Base-by-base conservation (phyloP, 1,140 invertebrate genomes). In the Scylla paramamosain region DNA sequence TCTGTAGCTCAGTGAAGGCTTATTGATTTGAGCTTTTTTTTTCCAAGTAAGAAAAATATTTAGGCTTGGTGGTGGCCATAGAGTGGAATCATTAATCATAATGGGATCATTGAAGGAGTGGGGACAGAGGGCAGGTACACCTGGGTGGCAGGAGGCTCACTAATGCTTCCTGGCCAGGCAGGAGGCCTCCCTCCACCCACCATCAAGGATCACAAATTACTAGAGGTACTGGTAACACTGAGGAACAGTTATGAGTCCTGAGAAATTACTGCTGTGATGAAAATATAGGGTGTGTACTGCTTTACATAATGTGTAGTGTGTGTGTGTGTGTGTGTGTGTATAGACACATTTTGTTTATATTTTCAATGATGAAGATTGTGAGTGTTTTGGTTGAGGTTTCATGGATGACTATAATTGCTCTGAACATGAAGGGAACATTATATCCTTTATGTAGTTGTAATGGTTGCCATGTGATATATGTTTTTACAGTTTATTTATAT, bases 51-150 rank as follows among this genome's bases (percentile, higher is more conserved):
- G 48, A 46, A 31, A 52, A 86, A 87, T 83, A 86, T 88, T 93
- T 93, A 46, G 83, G 32, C 87, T 52, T 86, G 39, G 20, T 48
- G n/a, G 83, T 93, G 84, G 20, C 52, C 46, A 10, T 10, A 52
- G n/a, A 32, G 0, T 8, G 32, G 92, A 29, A 95, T 92, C 94
- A 95, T 95, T 95, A 95, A 95, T 95, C 94, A 95, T 92, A 95
- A 88, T 67, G 45, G 94, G 91, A 67, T 67, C 94, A 92, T 95
- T 95, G 94, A 92, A 59, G 91, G 91, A 32, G 8, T 92, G 46
- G 48, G 45, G 31, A 59, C 45, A 45, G 77, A 94, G 83, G 94
- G n/a, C 89, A 95, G 94, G 90, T 91, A 95, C 90, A 39, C 94
- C 94, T 82, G 52, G 46, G 39, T 95, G 94, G 94, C 91, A 95